Base-by-base conservation (phyloP, 2,797 vertebrate species). In the Liasis olivaceus region DNA sequence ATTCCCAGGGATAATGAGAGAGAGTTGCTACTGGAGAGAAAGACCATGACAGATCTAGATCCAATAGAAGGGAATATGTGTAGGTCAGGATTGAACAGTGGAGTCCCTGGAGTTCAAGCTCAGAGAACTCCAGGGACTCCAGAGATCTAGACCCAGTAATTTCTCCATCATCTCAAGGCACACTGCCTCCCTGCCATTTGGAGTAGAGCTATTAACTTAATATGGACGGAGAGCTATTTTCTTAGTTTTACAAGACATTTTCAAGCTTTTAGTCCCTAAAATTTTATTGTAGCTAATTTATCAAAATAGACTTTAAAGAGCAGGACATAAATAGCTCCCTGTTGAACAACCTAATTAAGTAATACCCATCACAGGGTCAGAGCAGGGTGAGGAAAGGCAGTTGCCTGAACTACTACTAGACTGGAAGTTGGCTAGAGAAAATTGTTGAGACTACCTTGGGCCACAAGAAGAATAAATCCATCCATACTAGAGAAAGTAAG, bases 301-400 rank as follows among this genome's bases (percentile, higher is more conserved):
- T 81, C 72, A 47, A 81, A 81, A 81, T 81, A 81, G 72, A 81
- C 72, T 81, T 81, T 81, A 81, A 81, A 81, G 72, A 81, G 72
- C 72, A 47, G 72, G 36, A 81, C 0, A 0, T 47, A 47, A 81
- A 81, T 81, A 81, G 72, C 24, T 81, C 36, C 72, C 72, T 22
- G 20, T 47, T 81, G 36, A 47, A 47, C 72, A 81, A 81, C 20
- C 72, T 22, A 81, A 36, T 81, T 81, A 81, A 81, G 72, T 36
- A 81, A 81, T 81, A 81, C 20, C 36, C 36, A 47, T 47, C 72
- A 47, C 72, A 81, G 36, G 20, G 72, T 81, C 72, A 81, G 20
- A 81, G 36, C 24, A 47, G 72, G 36, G 72, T 47, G 72, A 81
- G 72, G 36, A 81, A 81, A 47, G 8, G 20, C 8, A 81, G 20